A percentile compares a stretch with the other conserved stretches of the same genome.
These are phyloP conservation scores for Dynastes grantii DNA, from an alignment of 2,888 invertebrate genomes.

Conservation along the genomic window DNA sequence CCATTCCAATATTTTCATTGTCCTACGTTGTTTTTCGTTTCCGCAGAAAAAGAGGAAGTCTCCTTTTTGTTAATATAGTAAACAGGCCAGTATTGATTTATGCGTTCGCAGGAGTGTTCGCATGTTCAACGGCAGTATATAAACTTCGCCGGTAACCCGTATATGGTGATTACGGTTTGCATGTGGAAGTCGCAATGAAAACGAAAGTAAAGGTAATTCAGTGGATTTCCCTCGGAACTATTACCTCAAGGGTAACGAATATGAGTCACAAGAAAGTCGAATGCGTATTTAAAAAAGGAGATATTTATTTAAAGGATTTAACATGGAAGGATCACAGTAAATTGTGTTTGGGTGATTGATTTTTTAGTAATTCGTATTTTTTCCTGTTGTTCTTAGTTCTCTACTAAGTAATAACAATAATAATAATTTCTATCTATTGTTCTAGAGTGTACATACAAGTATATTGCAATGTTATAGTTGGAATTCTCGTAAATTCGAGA, in stretches of 20 bases:
- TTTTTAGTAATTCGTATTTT: no score
- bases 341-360: no score
- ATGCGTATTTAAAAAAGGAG: background rate
- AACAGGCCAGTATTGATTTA: slow-evolving; percentile 43
- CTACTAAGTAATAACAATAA: no score
- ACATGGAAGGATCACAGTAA: no score
- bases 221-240: slow-evolving; percentile 47
- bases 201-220: slow-evolving; percentile 50
- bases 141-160: slow-evolving; percentile 48
- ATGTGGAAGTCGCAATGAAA: slow-evolving; percentile 49
- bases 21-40: slow-evolving; percentile 10
- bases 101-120: slow-evolving; percentile 24
- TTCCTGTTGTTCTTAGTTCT: no score
- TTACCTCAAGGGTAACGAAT: slow-evolving; percentile 44
- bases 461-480: no score
- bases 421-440: no score
- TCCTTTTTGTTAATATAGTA: slow-evolving; percentile 21
- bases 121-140: slow-evolving; percentile 48
- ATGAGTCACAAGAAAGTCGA: slow-evolving; percentile 39
- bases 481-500: no score
- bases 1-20: slow-evolving; percentile 39
- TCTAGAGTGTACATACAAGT: no score
- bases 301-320: no score
- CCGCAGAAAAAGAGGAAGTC: slow-evolving; percentile 18
- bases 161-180: slow-evolving; percentile 51